Conservation (phyloP, 2,888 invertebrate genomes). For the Amblyjoppa proteus region DNA sequence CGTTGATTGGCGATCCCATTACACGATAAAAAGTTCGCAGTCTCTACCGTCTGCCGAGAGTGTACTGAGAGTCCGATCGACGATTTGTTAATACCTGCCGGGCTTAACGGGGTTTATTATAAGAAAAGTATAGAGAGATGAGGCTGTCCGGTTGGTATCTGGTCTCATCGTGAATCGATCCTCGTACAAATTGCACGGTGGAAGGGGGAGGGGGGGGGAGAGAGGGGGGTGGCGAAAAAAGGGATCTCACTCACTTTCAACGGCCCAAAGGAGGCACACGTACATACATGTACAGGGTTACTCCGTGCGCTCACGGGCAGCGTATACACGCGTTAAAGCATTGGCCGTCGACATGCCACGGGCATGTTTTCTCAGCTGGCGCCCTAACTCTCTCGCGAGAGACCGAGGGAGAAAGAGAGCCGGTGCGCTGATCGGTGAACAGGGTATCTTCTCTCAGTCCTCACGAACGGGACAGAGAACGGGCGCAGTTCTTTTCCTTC, state of each 20-base stretch:
- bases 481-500: conserved; percentile 51
- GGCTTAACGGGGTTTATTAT: conserved; percentile 62
- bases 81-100: conserved; percentile 66
- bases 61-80: conserved; percentile 30
- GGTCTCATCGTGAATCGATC: conserved; percentile 68
- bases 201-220: not conserved
- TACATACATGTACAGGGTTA: conserved; percentile 36
- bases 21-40: conserved; percentile 51
- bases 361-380: conserved; percentile 84
- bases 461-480: conserved; percentile 38
- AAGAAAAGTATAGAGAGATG: conserved; percentile 61
- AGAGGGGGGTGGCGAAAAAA: conserved; percentile 30
- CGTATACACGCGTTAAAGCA: conserved; percentile 65
- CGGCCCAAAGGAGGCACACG: conserved; percentile 47
- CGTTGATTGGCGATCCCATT: conserved; percentile 53
- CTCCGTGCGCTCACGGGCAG: conserved; percentile 17
- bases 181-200: conserved; percentile 67
- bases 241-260: conserved; percentile 38
- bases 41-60: conserved; percentile 15
- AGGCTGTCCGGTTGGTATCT: conserved; percentile 35
- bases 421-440: conserved; percentile 54
- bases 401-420: conserved; percentile 22
- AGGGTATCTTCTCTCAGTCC: conserved; percentile 50
- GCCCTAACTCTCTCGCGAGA: conserved; percentile 78
- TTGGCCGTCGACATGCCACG: conserved; percentile 77